These are phyloP conservation scores for Fukomys damarensis DNA, from an alignment of 2,113 vertebrate species.

Conservation along the genomic window DNA sequence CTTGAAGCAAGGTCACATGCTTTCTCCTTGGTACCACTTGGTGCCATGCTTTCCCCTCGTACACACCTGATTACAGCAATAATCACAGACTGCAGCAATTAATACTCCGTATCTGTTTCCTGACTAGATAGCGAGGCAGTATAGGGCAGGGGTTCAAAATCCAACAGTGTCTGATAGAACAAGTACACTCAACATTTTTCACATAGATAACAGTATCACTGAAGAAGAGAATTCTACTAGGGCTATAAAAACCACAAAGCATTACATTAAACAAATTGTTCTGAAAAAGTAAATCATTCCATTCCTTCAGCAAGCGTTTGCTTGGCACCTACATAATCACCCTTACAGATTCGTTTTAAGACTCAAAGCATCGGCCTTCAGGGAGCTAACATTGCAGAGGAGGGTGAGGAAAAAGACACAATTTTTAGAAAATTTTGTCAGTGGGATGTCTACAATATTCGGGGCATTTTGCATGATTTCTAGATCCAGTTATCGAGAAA, in stretches of 20 bases:
- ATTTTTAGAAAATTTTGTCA: not conserved
- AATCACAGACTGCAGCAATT: not conserved
- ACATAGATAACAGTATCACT: not conserved
- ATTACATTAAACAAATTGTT: not conserved
- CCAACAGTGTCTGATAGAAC: not conserved
- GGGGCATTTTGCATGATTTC: not conserved
- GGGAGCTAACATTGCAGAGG: not conserved
- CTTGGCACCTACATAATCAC: not conserved
- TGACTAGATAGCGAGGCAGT: not conserved
- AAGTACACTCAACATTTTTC: not conserved
- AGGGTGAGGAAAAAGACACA: not conserved
- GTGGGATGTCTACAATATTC: not conserved
- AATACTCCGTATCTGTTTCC: not conserved
- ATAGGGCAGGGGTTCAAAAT: not conserved
- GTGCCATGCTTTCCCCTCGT: not conserved
- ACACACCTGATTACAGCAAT: not conserved
- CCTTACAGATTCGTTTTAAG: not conserved
- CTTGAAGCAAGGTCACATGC: not conserved
- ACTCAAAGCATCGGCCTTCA: not conserved
- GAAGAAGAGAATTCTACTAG: not conserved
- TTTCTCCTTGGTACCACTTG: not conserved
- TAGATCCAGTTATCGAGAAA: slow-evolving; percentile 2
- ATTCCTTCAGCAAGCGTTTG: not conserved
- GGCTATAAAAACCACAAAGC: slow-evolving; percentile 2
- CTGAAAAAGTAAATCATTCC: not conserved